Evolutionary conservation across 1,140 invertebrate species (phyloP).

Genomic region (Orius insidiosus): DNA sequence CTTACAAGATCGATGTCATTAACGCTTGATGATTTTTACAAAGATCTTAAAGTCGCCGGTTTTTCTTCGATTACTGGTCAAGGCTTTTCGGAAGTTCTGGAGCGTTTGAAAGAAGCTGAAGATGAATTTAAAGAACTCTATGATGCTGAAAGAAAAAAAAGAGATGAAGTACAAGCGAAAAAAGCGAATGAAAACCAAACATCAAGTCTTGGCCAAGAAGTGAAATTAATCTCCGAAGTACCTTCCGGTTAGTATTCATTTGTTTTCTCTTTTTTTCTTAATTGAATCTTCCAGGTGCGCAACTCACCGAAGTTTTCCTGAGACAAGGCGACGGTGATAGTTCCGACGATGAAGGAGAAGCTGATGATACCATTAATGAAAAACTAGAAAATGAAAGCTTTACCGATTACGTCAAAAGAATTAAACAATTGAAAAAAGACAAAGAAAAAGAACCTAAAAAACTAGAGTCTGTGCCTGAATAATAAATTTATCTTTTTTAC

Average conservation of each 20-base stretch:
- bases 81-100: conserved; percentile 51
- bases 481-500: no score
- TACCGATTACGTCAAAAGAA: conserved; percentile 6
- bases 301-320: conserved; percentile 47
- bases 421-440: conserved; percentile 1
- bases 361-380: conserved; percentile 25
- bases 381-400: conserved; percentile 10
- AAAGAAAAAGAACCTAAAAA: conserved; percentile 12
- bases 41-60: conserved; percentile 60
- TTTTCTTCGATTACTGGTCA: conserved; percentile 71
- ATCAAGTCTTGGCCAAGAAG: conserved; percentile 21
- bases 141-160: conserved; percentile 46
- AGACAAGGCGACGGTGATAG: conserved; percentile 50
- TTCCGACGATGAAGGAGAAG: conserved; percentile 53
- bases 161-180: conserved; percentile 32
- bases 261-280: not conserved
- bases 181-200: conserved; percentile 24
- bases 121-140: conserved; percentile 63
- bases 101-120: conserved; percentile 43
- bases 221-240: conserved; percentile 33
- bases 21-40: conserved; percentile 91
- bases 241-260: conserved; percentile 24
- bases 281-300: conserved; percentile 26
- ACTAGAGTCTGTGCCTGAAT: not conserved
- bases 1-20: conserved; percentile 66